Conservation (phyloP, 2,113 vertebrate species). For the Prunella fulvescens region DNA sequence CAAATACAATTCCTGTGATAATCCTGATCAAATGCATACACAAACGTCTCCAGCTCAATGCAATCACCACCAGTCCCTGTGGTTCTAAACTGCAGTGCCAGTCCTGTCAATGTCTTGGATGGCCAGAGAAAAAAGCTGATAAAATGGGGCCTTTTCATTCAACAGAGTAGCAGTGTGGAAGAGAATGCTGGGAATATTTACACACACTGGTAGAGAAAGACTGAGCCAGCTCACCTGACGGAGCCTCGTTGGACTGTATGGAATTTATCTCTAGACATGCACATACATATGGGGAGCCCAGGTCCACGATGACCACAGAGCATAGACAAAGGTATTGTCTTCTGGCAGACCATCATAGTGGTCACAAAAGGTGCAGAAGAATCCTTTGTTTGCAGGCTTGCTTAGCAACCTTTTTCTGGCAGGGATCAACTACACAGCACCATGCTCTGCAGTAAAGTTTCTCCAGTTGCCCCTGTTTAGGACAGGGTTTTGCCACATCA, state of each 20-base stretch:
- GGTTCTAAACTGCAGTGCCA: neutral
- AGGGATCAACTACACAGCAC: neutral
- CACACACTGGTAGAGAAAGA: neutral
- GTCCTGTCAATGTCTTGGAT: neutral
- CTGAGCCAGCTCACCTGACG: neutral
- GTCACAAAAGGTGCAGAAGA: neutral
- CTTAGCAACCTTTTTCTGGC: neutral
- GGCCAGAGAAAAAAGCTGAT: neutral
- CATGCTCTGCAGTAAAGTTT: neutral
- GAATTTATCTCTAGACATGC: neutral
- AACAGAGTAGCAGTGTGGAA: neutral
- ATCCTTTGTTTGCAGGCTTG: neutral
- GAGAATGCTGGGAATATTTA: neutral
- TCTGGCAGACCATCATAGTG: fast-evolving
- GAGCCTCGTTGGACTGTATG: neutral
- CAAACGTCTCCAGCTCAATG: neutral
- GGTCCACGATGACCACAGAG: neutral
- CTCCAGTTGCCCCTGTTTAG: neutral
- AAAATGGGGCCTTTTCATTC: neutral
- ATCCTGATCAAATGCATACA: neutral
- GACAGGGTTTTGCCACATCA: neutral
- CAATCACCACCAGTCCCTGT: neutral
- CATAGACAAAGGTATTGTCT: neutral
- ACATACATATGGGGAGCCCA: neutral
- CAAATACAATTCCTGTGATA: neutral